A percentile compares a stretch with the other conserved stretches of the same genome.
Evolutionary conservation across 1,140 invertebrate genomes (phyloP).

Genomic region (Batillaria attramentaria): DNA sequence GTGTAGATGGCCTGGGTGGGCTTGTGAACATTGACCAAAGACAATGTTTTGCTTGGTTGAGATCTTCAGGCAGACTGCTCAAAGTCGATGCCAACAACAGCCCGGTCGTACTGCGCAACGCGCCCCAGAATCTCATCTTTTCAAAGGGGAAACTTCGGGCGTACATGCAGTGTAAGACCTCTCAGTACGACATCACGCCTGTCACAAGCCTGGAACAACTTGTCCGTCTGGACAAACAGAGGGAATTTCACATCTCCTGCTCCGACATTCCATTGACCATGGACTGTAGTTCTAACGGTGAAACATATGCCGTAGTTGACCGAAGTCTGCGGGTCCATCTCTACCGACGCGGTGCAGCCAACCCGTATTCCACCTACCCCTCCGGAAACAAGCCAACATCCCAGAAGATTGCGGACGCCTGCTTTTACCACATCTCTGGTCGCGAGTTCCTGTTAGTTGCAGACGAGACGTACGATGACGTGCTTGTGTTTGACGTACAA

Average conservation of each 20-base stretch:
- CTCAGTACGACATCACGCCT: neutral
- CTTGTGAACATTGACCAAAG: neutral
- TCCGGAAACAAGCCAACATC: neutral
- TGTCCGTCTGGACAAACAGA: neutral
- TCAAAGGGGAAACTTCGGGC: neutral
- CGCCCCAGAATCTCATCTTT: neutral
- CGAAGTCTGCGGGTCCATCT: neutral
- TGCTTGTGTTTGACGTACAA: neutral
- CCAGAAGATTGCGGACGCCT: neutral
- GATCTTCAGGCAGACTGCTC: too few relatives aligned
- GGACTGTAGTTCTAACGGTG: neutral
- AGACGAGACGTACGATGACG: neutral
- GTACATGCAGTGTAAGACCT: neutral
- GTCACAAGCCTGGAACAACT: neutral
- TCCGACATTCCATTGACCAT: neutral
- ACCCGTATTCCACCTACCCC: constrained; percentile 1
- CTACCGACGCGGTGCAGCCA: neutral
- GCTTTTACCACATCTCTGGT: neutral
- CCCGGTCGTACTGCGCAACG: too few relatives aligned
- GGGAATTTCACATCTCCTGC: neutral
- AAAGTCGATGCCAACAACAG: too few relatives aligned
- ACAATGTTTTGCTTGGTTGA: neutral
- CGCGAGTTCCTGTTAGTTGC: neutral
- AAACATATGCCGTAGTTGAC: neutral
- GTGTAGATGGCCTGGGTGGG: neutral